Evolutionary conservation across 2,113 vertebrate genomes (phyloP), one percentile per base, ranked within the genome.

Genomic region (Sceloporus tristichus): DNA sequence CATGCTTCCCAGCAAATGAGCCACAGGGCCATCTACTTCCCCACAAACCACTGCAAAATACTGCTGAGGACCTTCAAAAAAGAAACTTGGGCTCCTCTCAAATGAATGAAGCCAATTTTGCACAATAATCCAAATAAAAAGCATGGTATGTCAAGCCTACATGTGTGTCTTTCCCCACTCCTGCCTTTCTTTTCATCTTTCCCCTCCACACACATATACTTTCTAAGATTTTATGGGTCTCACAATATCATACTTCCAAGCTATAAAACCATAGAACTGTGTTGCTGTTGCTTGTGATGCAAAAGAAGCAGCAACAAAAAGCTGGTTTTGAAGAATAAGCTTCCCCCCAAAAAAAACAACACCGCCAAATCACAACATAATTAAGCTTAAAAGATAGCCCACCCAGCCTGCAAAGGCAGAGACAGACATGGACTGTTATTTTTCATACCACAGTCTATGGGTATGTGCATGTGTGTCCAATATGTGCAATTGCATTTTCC

Each of bases 1-100:
- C 94, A 94, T 89, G 92, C 94, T 95, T 95, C 94, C 93, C 95
- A 95, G 93, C 92, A 87, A 89, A 84, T 78, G 86, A 88, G 71
- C 21, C 91, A 79, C 0, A 0, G 62, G 13, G 66, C 80, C 86
- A 87, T 90, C 90, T 92, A 48, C 85, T 83, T 85, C 85, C 84
- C 87, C 42, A 70, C 80, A 54, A 74, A 0, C 6, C 85, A 85
- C 88, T 0, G 0, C 75, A 66, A 80, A 91, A 85, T 59, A 18
- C 38, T 87, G 29, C 91, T 70, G 66, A 85, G 91, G 23, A 0
- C 0, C 81, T 68, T 90, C n/a, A 54, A 62, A 56, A 0, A 19
- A 54, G 23, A 48, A 29, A n/a, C 42, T 21, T n/a, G 73, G 25
- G 74, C 83, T 65, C 16, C 73, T 77, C 75, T n/a, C 7, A 11